Evolutionary conservation across 2,888 invertebrate genomes (phyloP), one percentile per base, ranked within the genome.

Genomic region (Phasia obesa): DNA sequence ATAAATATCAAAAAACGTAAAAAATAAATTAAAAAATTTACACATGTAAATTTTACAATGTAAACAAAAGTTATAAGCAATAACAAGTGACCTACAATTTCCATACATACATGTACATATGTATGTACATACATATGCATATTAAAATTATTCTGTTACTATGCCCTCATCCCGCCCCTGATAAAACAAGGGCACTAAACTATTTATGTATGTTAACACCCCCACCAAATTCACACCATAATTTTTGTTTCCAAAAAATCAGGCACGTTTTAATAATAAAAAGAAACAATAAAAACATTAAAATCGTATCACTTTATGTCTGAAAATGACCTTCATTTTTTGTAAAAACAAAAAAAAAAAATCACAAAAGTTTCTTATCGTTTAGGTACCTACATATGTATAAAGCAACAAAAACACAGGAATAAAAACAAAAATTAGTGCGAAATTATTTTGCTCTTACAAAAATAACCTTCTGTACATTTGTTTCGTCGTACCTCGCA

Each of bases 321-420:
- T 42, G 19, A 65, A 64, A n/a, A 31, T 71, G 75, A 53, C 81
- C 75, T 81, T 81, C 27, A 81, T 42, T 71, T 75, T 47, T 75
- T 57, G 69, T 70, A 64, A 69, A 57, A 69, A 59, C 4, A 57
- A 42, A 64, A 69, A 57, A 69, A 59, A 7, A 57, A 42, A 35
- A 27, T 31, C 57, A 71, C 60, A 19, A 25, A 60, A 60, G 42
- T 51, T 49, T 75, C 51, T 81, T 81, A 81, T 81, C 75, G 75
- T 70, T 81, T 51, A 80, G 31, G 42, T 35, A 67, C 74, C 47
- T 13, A 31, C 42, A 19, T 51, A 51, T 0, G 23, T 3, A 47
- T 35, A 35, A 35, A 31, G 6, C 1, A 35, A n/a, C n/a, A n/a
- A n/a, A n/a, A n/a, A n/a, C n/a, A n/a, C n/a, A n/a, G n/a, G n/a